Evolutionary conservation across 2,113 vertebrate genomes (phyloP).

Genomic region (Podarcis muralis): DNA sequence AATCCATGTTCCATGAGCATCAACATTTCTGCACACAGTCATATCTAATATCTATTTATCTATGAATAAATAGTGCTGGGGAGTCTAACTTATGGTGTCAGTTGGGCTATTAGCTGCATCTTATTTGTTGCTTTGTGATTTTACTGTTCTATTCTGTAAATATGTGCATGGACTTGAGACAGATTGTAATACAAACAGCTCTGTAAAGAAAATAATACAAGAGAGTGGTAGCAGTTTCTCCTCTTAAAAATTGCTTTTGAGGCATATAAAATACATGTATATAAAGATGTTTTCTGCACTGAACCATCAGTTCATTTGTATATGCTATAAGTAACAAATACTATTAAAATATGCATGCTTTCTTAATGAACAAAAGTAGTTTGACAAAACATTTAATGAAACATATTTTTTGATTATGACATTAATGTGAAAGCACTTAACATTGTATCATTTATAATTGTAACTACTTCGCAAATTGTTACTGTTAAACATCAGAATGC

Average conservation of each 20-base stretch:
- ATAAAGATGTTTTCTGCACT: background rate
- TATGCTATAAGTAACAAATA: background rate
- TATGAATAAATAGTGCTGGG: too few relatives aligned
- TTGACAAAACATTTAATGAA: background rate
- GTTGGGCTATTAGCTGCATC: too few relatives aligned
- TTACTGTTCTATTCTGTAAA: too few relatives aligned
- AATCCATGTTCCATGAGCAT: too few relatives aligned
- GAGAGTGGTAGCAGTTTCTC: background rate
- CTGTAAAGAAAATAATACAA: background rate
- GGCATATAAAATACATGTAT: background rate
- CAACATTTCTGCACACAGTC: too few relatives aligned
- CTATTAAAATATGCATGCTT: background rate
- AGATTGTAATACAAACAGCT: too few relatives aligned
- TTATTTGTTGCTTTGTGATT: too few relatives aligned
- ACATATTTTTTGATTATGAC: background rate
- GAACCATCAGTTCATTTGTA: too few relatives aligned
- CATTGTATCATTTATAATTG: background rate
- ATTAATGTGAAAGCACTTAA: conserved; percentile 2
- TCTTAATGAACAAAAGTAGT: background rate
- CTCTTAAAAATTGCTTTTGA: background rate
- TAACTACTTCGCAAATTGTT: background rate
- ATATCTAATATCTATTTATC: too few relatives aligned
- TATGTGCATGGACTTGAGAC: too few relatives aligned
- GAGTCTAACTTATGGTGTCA: too few relatives aligned
- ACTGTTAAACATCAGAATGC: background rate